Conservation (phyloP, 2,797 vertebrate species). For the Rhynchotus rufescens region DNA sequence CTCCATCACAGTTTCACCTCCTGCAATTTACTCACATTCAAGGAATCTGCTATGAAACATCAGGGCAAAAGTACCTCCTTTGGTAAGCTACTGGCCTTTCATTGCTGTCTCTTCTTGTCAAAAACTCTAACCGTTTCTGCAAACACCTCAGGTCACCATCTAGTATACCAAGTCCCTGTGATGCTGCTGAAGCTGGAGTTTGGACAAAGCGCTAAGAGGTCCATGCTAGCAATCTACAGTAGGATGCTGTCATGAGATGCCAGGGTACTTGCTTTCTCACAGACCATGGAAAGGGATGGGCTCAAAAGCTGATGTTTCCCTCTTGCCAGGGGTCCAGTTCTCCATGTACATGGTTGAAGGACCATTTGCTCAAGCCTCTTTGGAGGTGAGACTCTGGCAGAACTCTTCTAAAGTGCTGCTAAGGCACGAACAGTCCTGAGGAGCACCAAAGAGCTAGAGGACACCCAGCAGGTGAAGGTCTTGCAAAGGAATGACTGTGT, state of each 20-base stretch:
- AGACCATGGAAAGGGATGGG: no score
- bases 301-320: not conserved
- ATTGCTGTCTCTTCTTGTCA: not conserved
- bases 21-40: not conserved
- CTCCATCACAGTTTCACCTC: not conserved
- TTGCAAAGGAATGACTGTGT: not conserved
- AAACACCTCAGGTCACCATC: not conserved
- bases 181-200: not conserved
- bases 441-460: not conserved
- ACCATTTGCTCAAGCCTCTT: not conserved
- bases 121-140: not conserved
- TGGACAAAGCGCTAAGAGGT: not conserved
- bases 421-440: not conserved
- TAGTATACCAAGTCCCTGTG: not conserved
- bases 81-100: not conserved
- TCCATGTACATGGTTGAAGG: not conserved
- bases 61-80: rapidly evolving
- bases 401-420: not conserved
- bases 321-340: not conserved
- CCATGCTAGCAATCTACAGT: not conserved
- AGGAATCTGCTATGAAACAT: not conserved
- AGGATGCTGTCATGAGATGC: no score
- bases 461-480: not conserved
- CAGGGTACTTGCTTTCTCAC: not conserved
- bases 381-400: not conserved